These are phyloP conservation scores for Pyrrhia umbra DNA, from an alignment of 2,888 invertebrate genomes.

Conservation along the genomic window DNA sequence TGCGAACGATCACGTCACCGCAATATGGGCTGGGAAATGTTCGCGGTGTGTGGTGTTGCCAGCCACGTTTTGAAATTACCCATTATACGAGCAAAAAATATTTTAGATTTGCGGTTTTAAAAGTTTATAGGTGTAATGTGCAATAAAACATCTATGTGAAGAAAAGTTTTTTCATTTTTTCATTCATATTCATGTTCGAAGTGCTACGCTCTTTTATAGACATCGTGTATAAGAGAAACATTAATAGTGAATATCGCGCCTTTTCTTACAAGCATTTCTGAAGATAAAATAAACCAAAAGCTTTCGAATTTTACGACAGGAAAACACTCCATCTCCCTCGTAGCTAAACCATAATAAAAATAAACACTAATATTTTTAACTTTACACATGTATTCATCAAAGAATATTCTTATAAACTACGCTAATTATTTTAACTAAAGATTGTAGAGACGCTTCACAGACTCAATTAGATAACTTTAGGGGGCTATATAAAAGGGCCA, in stretches of 20 bases:
- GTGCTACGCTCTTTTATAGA: neutral
- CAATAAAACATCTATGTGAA: too few species aligned
- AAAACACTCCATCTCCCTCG: slow-evolving; percentile 20
- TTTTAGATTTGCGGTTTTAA: slow-evolving; percentile 52
- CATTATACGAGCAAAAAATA: slow-evolving; percentile 49
- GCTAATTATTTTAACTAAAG: slow-evolving; percentile 84
- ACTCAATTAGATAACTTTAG: slow-evolving; percentile 88
- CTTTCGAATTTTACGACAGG: slow-evolving; percentile 46
- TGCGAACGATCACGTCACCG: slow-evolving; percentile 75
- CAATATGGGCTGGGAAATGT: slow-evolving; percentile 75
- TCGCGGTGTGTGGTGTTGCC: slow-evolving; percentile 73
- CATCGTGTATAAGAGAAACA: neutral
- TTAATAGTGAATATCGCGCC: neutral
- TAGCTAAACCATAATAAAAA: slow-evolving; percentile 41
- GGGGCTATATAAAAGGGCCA: slow-evolving; percentile 83
- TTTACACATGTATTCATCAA: slow-evolving; percentile 63
- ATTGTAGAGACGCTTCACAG: slow-evolving; percentile 78
- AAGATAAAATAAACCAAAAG: slow-evolving; percentile 4
- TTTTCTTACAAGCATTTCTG: neutral
- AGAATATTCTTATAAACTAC: slow-evolving; percentile 78
- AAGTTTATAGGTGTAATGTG: slow-evolving; percentile 25
- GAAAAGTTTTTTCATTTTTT: too few species aligned
- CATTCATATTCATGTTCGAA: neutral
- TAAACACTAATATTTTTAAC: slow-evolving; percentile 47
- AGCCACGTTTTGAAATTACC: slow-evolving; percentile 65